Percentiles rank a stretch among this genome's conserved stretches.
Conservation (phyloP, 2,113 vertebrate genomes). For the Nothoprocta perdicaria region DNA sequence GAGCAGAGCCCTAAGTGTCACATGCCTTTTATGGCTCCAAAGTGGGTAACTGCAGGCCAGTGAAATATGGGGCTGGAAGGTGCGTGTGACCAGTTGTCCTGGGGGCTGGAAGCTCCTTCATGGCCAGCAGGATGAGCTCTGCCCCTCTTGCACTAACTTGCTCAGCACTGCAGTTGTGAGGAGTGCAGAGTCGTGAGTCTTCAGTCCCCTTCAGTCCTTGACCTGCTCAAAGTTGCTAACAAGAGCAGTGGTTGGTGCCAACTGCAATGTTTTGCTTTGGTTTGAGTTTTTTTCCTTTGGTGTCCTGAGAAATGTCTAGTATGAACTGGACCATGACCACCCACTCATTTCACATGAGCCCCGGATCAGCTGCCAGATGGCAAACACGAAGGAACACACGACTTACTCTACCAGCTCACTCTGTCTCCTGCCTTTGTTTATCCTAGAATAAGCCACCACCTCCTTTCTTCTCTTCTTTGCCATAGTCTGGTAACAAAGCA, state of each 20-base stretch:
- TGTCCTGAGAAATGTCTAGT: slow-evolving; percentile 52
- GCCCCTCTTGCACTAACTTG: background rate
- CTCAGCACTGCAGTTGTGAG: slow-evolving; percentile 14
- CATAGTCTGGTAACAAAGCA: background rate
- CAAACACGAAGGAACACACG: slow-evolving; percentile 29
- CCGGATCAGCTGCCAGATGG: slow-evolving; percentile 49
- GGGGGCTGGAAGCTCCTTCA: background rate
- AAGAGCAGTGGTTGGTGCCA: slow-evolving; percentile 38
- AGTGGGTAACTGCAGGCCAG: background rate
- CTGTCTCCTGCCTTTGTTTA: background rate
- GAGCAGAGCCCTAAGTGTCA: background rate
- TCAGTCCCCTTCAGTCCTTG: slow-evolving; percentile 30
- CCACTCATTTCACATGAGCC: slow-evolving; percentile 70
- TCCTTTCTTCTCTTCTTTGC: background rate
- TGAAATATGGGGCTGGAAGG: background rate
- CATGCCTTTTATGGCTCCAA: background rate
- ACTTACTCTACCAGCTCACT: slow-evolving; percentile 19
- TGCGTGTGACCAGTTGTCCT: background rate
- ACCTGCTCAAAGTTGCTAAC: slow-evolving; percentile 23
- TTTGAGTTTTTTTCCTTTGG: background rate
- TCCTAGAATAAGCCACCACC: background rate
- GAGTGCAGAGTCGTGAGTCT: background rate
- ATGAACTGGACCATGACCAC: slow-evolving; percentile 56
- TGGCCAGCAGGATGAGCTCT: background rate
- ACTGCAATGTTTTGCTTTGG: slow-evolving; percentile 35